Conservation (phyloP, 1,140 invertebrate species). For the Gyrodactylus bullatarudis region DNA sequence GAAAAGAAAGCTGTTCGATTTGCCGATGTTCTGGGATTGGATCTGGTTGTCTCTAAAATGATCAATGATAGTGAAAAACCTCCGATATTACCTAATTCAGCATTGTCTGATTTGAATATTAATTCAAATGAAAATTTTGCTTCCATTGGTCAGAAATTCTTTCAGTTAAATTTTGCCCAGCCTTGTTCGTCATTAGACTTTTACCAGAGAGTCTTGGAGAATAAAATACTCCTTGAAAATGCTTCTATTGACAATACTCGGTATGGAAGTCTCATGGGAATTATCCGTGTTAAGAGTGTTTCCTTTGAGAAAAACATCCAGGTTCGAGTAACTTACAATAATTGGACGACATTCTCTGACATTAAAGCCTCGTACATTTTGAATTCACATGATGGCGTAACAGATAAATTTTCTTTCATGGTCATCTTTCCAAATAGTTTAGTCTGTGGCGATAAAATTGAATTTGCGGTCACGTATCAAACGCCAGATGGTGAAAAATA, state of each 20-base stretch:
- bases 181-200: slow-evolving; percentile 39
- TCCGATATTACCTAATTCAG: slow-evolving; percentile 16
- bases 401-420: slow-evolving; percentile 42
- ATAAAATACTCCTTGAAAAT: slow-evolving; percentile 47
- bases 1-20: slow-evolving; percentile 71
- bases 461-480: slow-evolving; percentile 45
- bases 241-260: slow-evolving; percentile 22
- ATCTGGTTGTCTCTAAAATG: slow-evolving; percentile 46
- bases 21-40: slow-evolving; percentile 59
- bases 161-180: slow-evolving; percentile 40
- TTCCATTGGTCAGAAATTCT: slow-evolving; percentile 8
- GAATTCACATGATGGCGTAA: slow-evolving; percentile 59
- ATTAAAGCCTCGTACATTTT: slow-evolving; percentile 37
- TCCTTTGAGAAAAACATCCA: slow-evolving; percentile 60
- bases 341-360: slow-evolving; percentile 47
- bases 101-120: slow-evolving; percentile 14
- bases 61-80: slow-evolving; percentile 16
- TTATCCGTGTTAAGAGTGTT: slow-evolving; percentile 50
- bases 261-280: slow-evolving; percentile 35
- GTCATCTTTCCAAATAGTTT: slow-evolving; percentile 27
- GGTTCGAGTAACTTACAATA: slow-evolving; percentile 46
- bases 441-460: slow-evolving; percentile 33
- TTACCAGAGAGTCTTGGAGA: slow-evolving; percentile 33
- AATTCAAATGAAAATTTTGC: slow-evolving; percentile 12
- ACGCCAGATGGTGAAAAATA: slow-evolving; percentile 37